Conservation (phyloP, 2,888 invertebrate genomes). For the Andrena fulva region DNA sequence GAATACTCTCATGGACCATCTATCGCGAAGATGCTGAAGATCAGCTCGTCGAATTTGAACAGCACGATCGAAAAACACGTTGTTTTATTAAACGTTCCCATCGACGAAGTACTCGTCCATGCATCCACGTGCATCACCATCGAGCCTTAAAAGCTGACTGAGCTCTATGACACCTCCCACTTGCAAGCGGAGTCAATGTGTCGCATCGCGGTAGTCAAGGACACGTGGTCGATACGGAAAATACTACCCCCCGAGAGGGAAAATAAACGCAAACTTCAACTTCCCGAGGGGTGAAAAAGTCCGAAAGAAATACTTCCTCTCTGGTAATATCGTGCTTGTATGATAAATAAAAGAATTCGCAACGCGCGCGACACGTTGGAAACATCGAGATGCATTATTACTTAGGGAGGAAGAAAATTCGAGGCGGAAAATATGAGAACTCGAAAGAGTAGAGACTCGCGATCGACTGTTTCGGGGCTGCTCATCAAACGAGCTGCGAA, state of each 20-base stretch:
- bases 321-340: not conserved
- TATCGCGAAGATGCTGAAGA: too few species aligned
- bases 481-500: not conserved
- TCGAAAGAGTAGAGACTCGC: not conserved
- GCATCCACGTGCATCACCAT: not conserved
- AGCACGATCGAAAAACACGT: too few species aligned
- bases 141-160: not conserved
- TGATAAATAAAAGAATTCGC: not conserved
- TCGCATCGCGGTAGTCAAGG: not conserved
- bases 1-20: too few species aligned
- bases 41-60: too few species aligned
- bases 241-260: not conserved
- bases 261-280: constrained; percentile 3
- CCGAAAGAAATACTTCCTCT: not conserved
- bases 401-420: not conserved
- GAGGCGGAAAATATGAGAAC: not conserved
- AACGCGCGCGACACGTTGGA: not conserved
- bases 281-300: constrained; percentile 4
- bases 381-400: not conserved
- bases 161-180: constrained; percentile 2
- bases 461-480: not conserved
- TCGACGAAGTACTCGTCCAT: not conserved
- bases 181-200: not conserved
- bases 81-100: not conserved
- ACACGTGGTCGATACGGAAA: constrained; percentile 1